Evolutionary conservation across 1,140 invertebrate species (phyloP).

Genomic region (Daktulosphaira vitifoliae): DNA sequence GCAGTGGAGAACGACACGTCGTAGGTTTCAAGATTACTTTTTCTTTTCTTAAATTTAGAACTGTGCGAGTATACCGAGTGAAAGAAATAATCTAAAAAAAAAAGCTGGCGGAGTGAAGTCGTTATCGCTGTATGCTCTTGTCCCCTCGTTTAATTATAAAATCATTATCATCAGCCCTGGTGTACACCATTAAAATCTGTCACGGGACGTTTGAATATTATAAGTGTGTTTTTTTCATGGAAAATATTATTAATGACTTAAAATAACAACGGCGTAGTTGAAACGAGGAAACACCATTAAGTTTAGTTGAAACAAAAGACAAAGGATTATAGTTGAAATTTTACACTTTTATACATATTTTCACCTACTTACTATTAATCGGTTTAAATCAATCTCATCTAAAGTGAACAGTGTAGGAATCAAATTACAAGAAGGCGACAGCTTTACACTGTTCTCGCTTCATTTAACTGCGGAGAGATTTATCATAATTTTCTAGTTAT

Average conservation of each 20-base stretch:
- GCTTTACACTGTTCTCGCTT: constrained; percentile 8
- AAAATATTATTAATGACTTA: constrained; percentile 29
- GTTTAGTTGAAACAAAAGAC: constrained; percentile 29
- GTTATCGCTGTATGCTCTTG: constrained; percentile 1
- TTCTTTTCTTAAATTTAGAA: constrained; percentile 29
- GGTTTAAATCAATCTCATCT: constrained; percentile 24
- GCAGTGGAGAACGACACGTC: not conserved
- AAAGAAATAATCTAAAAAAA: not conserved
- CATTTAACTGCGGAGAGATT: not conserved
- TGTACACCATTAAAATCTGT: constrained; percentile 30
- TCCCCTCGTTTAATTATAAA: constrained; percentile 28
- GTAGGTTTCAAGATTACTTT: constrained; percentile 18
- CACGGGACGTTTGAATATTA: constrained; percentile 32
- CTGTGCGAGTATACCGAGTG: not conserved
- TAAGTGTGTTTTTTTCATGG: constrained; percentile 18
- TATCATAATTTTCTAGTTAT: too few species aligned
- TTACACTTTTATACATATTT: constrained; percentile 24
- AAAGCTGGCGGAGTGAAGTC: constrained; percentile 11
- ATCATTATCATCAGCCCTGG: constrained; percentile 24
- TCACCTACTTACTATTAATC: constrained; percentile 16
- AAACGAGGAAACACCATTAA: not conserved
- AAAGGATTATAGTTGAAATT: constrained; percentile 6
- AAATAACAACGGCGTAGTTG: too few species aligned
- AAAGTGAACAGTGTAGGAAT: not conserved
- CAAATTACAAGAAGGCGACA: constrained; percentile 8